phyloP scores from a whole-genome alignment of 2,888 invertebrate species.

The Gasteruption jaculator region DNA sequence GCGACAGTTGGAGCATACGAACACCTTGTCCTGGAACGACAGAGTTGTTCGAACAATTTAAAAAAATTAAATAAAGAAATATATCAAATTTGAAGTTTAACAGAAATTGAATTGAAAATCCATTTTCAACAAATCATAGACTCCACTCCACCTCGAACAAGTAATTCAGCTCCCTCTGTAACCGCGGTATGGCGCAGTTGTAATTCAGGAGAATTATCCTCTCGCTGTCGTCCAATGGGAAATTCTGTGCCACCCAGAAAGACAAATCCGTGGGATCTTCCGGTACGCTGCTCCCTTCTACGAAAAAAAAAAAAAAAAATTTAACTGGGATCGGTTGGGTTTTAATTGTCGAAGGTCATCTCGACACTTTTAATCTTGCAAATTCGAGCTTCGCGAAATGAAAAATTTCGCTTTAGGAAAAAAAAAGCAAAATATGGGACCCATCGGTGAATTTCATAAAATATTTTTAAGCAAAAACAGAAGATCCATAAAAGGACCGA shows the following conservation, averaged over 20 bases:
- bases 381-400: slow-evolving; percentile 30
- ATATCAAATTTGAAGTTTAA: too few relatives aligned
- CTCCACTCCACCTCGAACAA: slow-evolving; percentile 42
- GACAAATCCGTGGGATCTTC: slow-evolving; percentile 67
- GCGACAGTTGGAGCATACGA: slow-evolving; percentile 56
- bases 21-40: slow-evolving; percentile 30
- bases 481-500: neutral
- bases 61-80: neutral
- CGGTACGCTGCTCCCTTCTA: slow-evolving; percentile 56
- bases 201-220: slow-evolving; percentile 62
- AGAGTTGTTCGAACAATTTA: slow-evolving; percentile 8
- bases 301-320: slow-evolving; percentile 8
- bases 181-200: slow-evolving; percentile 65
- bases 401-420: slow-evolving; percentile 26
- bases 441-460: slow-evolving; percentile 1
- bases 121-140: too few relatives aligned
- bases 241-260: slow-evolving; percentile 76
- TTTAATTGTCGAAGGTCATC: too few relatives aligned
- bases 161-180: slow-evolving; percentile 57
- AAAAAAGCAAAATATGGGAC: neutral
- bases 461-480: slow-evolving; percentile 1
- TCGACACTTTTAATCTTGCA: too few relatives aligned
- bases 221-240: slow-evolving; percentile 65
- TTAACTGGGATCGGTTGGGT: too few relatives aligned
- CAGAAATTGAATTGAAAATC: too few relatives aligned